These are phyloP conservation scores for Ptilorrhoa leucosticta DNA, from an alignment of 2,113 vertebrate genomes.

Conservation along the genomic window DNA sequence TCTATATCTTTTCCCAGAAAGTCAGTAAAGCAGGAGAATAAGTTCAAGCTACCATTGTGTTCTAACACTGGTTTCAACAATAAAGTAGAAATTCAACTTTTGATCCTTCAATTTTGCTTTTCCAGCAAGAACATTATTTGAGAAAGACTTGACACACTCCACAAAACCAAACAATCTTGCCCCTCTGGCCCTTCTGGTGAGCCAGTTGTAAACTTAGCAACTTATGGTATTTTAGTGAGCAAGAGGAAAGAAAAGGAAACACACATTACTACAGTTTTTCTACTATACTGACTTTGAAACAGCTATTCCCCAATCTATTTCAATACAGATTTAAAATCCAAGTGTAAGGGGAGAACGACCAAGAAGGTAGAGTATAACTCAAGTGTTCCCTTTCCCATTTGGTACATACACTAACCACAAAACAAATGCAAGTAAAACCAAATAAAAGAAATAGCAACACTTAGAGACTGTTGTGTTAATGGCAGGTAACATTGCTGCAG, in stretches of 20 bases:
- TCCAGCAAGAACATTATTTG: neutral
- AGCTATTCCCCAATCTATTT: conserved; percentile 15
- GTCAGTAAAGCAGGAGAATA: conserved; percentile 31
- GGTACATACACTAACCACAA: neutral
- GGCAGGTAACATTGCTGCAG: conserved; percentile 39
- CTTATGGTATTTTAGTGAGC: neutral
- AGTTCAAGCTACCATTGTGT: conserved; percentile 33
- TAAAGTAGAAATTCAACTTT: conserved; percentile 48
- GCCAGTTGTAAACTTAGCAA: neutral
- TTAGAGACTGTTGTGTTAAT: conserved; percentile 42
- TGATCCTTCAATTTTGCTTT: conserved; percentile 39
- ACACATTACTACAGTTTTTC: neutral
- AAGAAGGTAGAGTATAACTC: conserved; percentile 6
- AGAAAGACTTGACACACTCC: neutral
- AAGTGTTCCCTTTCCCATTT: neutral
- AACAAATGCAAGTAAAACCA: conserved; percentile 22
- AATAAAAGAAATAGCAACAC: conserved; percentile 39
- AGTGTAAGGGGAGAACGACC: conserved; percentile 16
- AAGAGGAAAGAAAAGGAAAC: conserved; percentile 16
- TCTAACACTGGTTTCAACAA: conserved; percentile 42
- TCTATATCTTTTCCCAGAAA: conserved; percentile 46
- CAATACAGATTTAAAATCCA: conserved; percentile 19
- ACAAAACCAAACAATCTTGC: conserved; percentile 25
- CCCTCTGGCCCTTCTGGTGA: neutral
- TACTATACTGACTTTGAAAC: conserved; percentile 37